Percentiles rank a stretch among this genome's conserved stretches.
Evolutionary conservation across 2,113 vertebrate species (phyloP).

Genomic region (Columba livia): DNA sequence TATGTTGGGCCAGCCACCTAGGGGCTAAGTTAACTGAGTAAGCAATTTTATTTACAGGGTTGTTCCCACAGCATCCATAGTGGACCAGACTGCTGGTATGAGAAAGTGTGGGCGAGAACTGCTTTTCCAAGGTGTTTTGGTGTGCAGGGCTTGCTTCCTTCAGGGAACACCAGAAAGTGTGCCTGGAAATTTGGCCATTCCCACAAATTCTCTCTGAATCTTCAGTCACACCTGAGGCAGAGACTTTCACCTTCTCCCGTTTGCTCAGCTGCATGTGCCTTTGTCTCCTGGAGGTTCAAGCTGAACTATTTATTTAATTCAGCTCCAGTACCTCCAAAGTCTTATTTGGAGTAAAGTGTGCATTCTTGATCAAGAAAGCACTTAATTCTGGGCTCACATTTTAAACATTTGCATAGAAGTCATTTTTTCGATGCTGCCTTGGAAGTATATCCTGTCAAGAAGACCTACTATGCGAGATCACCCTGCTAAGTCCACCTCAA

Average conservation of each 20-base stretch:
- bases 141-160: background rate
- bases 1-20: background rate
- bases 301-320: background rate
- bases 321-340: background rate
- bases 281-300: background rate
- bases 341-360: background rate
- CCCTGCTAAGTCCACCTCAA: background rate
- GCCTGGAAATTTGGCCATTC: background rate
- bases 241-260: background rate
- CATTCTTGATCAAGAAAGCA: background rate
- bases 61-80: background rate
- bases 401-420: background rate
- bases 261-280: background rate
- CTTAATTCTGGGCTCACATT: background rate
- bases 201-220: background rate
- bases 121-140: background rate
- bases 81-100: background rate
- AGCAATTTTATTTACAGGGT: background rate
- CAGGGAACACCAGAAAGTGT: accelerated
- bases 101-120: background rate
- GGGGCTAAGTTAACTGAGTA: background rate
- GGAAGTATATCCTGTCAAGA: background rate
- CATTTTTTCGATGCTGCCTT: background rate
- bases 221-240: background rate
- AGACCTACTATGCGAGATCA: background rate